These are phyloP conservation scores for Vulpes lagopus DNA, from an alignment of 2,113 vertebrate species.

Conservation along the genomic window DNA sequence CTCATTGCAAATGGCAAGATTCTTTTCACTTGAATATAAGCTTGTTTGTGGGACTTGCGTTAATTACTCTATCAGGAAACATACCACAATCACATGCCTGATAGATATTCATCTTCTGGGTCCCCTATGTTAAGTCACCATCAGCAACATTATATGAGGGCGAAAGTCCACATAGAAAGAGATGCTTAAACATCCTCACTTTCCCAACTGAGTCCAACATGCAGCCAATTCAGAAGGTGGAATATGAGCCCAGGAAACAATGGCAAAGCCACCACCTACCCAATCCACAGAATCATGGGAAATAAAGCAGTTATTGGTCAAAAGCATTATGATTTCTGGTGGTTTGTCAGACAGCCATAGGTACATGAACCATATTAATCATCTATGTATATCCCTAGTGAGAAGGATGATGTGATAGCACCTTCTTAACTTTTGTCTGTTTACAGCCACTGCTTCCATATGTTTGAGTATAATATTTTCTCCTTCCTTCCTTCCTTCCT, in stretches of 20 bases:
- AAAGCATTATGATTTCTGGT: not conserved
- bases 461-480: not conserved
- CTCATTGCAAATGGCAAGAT: not conserved
- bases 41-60: not conserved
- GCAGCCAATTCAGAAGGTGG: not conserved
- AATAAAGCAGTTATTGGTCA: not conserved
- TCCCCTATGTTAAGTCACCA: not conserved
- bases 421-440: not conserved
- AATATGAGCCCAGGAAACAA: not conserved
- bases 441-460: not conserved
- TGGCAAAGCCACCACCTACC: not conserved
- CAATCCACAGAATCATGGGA: not conserved
- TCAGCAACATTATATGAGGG: not conserved
- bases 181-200: not conserved
- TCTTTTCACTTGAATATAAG: not conserved
- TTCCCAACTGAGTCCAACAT: not conserved
- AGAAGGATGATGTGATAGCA: not conserved
- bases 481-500: too few relatives aligned
- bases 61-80: not conserved
- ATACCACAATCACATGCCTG: not conserved
- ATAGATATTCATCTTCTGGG: not conserved
- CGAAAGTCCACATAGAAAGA: not conserved
- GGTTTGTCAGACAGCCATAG: not conserved
- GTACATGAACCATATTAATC: not conserved
- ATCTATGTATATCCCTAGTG: not conserved